A percentile compares a stretch with the other conserved stretches of the same genome.
These are phyloP conservation scores for Morpho helenor DNA, from an alignment of 2,888 invertebrate genomes.

Conservation along the genomic window DNA sequence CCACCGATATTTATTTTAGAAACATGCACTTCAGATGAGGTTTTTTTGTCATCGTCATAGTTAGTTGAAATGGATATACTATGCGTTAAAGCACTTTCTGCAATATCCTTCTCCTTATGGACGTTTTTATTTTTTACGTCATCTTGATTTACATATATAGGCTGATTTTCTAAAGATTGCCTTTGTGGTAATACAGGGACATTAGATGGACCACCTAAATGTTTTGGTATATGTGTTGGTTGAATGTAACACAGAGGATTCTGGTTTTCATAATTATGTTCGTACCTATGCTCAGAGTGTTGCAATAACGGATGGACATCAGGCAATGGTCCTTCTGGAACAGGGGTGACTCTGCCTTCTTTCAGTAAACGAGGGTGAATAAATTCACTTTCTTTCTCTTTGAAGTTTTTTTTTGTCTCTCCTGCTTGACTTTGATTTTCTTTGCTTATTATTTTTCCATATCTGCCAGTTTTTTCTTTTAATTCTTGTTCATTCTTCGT, in stretches of 20 bases:
- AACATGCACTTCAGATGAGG: constrained; percentile 76
- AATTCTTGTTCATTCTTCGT: constrained; percentile 49
- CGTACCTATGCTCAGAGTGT: constrained; percentile 88
- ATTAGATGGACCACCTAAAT: constrained; percentile 77
- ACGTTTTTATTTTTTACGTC: constrained; percentile 57
- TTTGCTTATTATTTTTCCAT: constrained; percentile 67
- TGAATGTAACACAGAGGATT: constrained; percentile 75
- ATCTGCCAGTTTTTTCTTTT: constrained; percentile 50
- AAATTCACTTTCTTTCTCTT: constrained; percentile 77
- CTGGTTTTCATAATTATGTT: constrained; percentile 79
- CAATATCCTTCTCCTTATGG: constrained; percentile 48
- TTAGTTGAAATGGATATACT: constrained; percentile 70
- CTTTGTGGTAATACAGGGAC: constrained; percentile 54
- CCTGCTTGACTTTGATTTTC: constrained; percentile 57
- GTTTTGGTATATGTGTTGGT: constrained; percentile 81
- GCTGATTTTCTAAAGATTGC: constrained; percentile 58
- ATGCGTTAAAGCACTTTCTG: constrained; percentile 66
- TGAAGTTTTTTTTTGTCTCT: constrained; percentile 78
- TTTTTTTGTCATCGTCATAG: constrained; percentile 55
- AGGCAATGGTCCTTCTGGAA: constrained; percentile 65
- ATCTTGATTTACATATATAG: constrained; percentile 72
- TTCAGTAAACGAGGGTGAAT: constrained; percentile 69
- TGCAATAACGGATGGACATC: constrained; percentile 84
- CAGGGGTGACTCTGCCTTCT: constrained; percentile 72
- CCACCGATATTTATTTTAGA: constrained; percentile 75